Base-by-base conservation (phyloP, 2,797 vertebrate genomes). In the Myiothlypis coronata region DNA sequence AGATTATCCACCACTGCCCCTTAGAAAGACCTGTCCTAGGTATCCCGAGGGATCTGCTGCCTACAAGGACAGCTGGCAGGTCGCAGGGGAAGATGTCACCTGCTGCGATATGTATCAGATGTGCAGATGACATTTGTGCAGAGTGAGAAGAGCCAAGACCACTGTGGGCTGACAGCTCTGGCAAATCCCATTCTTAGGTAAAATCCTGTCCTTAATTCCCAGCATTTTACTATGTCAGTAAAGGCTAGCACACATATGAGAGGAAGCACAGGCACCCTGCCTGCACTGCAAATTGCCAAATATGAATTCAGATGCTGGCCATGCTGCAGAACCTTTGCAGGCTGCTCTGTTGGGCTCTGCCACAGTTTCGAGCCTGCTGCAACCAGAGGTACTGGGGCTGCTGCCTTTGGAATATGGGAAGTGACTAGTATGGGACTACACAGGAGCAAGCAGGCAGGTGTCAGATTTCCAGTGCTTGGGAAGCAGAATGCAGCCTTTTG, bases 271-370 rank as follows among this genome's bases (percentile, higher is more conserved):
- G 35, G 24, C 28, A 85, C 22, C 37, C 32, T 47, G 34, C 30
- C 46, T 47, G 43, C 59, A 17, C 17, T 47, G 23, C 59, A 56
- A 41, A 70, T 71, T 39, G 30, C 22, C 83, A 57, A 49, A 61
- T 41, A 30, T 6, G 7, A 78, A 41, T 34, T 49, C 82, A 43
- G 55, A 50, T 16, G 26, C 67, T 28, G 44, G 34, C 28, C 41
- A 26, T 1, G 1, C 34, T 3, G 4, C 39, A 74, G 72, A 22
- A 34, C n/a, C n/a, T 34, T 34, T 44, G 74, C 26, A 41, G n/a
- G 16, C 16, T 70, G 47, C n/a, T 1, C 0, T 1, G 0, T 1
- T 2, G 19, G 19, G 24, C 21, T 71, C 44, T 0, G 1, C 26
- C 24, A 30, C 15, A 8, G 1, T 44, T 68, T 64, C 0, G 0